Evolutionary conservation across 2,113 vertebrate genomes (phyloP), one percentile per base, ranked within the genome.

Genomic region (Nycticryphes semicollaris): DNA sequence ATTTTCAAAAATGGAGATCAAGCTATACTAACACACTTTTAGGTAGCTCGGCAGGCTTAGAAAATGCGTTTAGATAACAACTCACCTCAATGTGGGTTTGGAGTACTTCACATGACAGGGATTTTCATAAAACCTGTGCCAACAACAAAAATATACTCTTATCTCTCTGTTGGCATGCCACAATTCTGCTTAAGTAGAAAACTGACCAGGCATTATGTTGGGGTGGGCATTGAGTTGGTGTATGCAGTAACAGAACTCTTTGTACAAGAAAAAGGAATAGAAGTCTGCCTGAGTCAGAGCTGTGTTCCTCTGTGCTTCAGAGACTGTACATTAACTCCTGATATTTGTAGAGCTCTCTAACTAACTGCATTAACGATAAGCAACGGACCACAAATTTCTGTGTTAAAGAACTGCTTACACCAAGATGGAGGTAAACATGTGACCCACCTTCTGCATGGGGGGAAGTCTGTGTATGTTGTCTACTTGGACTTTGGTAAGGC

Each of bases 151-250:
- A 59, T 10, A 3, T 30, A 23, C 10, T 45, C 19, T 28, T 2
- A 0, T 47, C 12, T 72, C 8, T 56, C 43, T 56, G 19, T 23
- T n/a, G 14, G 33, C 19, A 11, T 19, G 8, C 17, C 12, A 22
- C 25, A 43, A 18, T 24, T 31, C 45, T 72, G 47, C 28, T 16
- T 25, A 12, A 10, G 41, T 5, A 37, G 41, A 60, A 66, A 23
- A 22, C 5, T 35, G 15, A 30, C 8, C 4, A 1, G 0, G 6
- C 7, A 3, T 47, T 54, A 2, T 12, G 14, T 27, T 21, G 12
- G 19, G 8, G 3, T 11, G 41, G 50, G 25, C 24, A 56, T 8
- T 51, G 19, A 41, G 16, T 53, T 30, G 13, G 1, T 17, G 8
- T 24, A 28, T 59, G 24, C 56, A 35, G 39, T 19, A 45, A 31